phyloP scores from a whole-genome alignment of 2,113 vertebrate genomes.

The Pipa parva region DNA sequence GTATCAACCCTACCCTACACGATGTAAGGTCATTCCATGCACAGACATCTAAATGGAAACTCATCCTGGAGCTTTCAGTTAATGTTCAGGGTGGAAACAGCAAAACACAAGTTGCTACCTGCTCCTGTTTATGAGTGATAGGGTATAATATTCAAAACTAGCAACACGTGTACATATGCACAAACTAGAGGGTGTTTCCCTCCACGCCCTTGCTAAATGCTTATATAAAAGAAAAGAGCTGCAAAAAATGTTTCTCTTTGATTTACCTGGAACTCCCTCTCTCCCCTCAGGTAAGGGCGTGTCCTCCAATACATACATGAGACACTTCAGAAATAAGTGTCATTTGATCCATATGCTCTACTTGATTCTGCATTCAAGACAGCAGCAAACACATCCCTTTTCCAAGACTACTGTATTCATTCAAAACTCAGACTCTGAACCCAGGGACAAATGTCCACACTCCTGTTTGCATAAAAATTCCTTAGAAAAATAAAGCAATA shows the following conservation, averaged over 20 bases:
- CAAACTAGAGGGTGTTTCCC: conserved; percentile 24
- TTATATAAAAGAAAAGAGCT: conserved; percentile 15
- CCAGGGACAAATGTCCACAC: too few relatives aligned
- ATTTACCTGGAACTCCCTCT: conserved; percentile 20
- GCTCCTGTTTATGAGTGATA: conserved; percentile 12
- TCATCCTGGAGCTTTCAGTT: not conserved
- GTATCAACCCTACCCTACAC: too few relatives aligned
- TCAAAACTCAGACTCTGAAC: not conserved
- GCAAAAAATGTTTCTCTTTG: conserved; percentile 6
- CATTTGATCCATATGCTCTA: not conserved
- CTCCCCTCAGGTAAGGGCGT: conserved; percentile 38
- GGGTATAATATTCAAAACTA: not conserved
- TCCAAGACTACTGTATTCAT: not conserved
- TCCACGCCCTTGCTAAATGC: conserved; percentile 31
- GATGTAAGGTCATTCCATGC: too few relatives aligned
- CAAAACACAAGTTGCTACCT: conserved; percentile 29
- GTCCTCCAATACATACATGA: conserved; percentile 8
- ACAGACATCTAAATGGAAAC: too few relatives aligned
- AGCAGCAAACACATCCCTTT: not conserved
- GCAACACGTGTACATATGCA: conserved; percentile 10
- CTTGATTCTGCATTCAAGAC: not conserved
- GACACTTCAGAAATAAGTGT: not conserved
- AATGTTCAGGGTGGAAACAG: conserved; percentile 7
- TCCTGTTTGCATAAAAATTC: too few relatives aligned
- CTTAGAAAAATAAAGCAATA: not conserved